phyloP scores from a whole-genome alignment of 2,888 invertebrate species.

The Rhodophaea formosa region DNA sequence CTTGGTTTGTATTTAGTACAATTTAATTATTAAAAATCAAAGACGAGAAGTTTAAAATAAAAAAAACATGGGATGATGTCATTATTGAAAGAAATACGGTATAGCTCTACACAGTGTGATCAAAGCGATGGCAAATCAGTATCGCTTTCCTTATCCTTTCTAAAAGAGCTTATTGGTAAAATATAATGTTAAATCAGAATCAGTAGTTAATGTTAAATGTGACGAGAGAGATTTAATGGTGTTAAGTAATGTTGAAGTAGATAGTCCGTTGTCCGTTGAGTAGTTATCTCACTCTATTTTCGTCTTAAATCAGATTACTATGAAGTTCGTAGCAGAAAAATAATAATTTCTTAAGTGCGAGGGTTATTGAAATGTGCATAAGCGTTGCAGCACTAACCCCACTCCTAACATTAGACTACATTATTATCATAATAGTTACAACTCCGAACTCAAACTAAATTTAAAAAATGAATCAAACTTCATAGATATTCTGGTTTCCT shows the following conservation, averaged over 20 bases:
- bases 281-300: background rate
- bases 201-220: slow-evolving; percentile 8
- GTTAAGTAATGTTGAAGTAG: slow-evolving; percentile 16
- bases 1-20: no score
- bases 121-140: background rate
- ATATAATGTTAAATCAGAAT: slow-evolving; percentile 9
- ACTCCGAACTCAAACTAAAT: no score
- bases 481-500: background rate
- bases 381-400: no score
- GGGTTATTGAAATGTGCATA: no score
- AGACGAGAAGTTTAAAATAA: no score
- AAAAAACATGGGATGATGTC: no score
- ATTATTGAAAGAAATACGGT: no score
- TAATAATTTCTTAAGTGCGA: background rate
- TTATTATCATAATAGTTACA: no score
- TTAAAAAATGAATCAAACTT: no score
- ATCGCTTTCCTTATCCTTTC: background rate
- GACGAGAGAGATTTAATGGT: slow-evolving; percentile 8
- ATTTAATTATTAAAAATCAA: no score
- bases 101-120: background rate
- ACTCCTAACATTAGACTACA: no score
- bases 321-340: background rate
- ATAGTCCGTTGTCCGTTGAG: slow-evolving; percentile 11
- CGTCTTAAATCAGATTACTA: background rate
- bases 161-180: slow-evolving; percentile 20